Evolutionary conservation across 2,888 invertebrate genomes (phyloP).

Genomic region (Eulithis prunata): DNA sequence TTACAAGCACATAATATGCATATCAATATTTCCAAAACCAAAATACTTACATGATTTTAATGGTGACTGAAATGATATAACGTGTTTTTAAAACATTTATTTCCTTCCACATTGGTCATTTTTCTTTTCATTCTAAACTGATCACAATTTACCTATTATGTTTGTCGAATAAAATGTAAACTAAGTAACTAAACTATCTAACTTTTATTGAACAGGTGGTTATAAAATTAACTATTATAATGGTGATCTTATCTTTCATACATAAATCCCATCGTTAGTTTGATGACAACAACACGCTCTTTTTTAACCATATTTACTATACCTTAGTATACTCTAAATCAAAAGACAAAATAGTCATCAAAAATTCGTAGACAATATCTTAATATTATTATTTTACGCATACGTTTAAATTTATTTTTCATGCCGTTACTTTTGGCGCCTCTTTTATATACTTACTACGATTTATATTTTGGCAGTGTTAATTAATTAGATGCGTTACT

Average conservation of each 20-base stretch:
- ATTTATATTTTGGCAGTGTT: conserved; percentile 79
- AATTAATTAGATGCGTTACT: conserved; percentile 63
- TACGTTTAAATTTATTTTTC: conserved; percentile 56
- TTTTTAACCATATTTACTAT: conserved; percentile 47
- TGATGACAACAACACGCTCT: conserved; percentile 64
- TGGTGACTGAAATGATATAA: conserved; percentile 56
- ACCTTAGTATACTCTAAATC: conserved; percentile 43
- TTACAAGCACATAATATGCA: not conserved
- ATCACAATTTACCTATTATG: conserved; percentile 69
- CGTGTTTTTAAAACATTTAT: conserved; percentile 80
- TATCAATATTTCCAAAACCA: conserved; percentile 20
- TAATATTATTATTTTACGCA: conserved; percentile 55
- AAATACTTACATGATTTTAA: conserved; percentile 54
- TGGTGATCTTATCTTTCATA: conserved; percentile 46
- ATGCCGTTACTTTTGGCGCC: conserved; percentile 60
- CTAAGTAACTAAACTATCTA: conserved; percentile 55
- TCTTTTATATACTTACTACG: conserved; percentile 61
- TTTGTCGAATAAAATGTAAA: conserved; percentile 53
- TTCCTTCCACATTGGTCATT: conserved; percentile 80
- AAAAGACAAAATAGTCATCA: conserved; percentile 77
- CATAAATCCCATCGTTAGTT: conserved; percentile 48
- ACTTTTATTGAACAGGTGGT: conserved; percentile 35
- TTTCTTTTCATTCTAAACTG: conserved; percentile 61
- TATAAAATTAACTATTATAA: conserved; percentile 34
- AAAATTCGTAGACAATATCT: conserved; percentile 77